Evolutionary conservation across 2,888 invertebrate genomes (phyloP).

Genomic region (Marronus borbonicus): DNA sequence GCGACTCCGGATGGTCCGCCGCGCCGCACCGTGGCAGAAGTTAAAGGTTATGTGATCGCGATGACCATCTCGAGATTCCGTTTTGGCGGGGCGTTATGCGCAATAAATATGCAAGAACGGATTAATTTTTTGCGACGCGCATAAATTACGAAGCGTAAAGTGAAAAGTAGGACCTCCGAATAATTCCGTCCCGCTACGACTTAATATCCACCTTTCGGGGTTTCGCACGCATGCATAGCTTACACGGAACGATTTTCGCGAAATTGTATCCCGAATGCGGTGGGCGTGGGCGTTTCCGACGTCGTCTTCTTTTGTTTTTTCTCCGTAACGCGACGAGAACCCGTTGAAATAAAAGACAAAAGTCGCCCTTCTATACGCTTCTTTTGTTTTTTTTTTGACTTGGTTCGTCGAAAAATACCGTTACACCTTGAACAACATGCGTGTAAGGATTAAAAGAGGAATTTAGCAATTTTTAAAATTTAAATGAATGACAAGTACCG

Average conservation of each 20-base stretch:
- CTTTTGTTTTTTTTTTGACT: too few relatives aligned
- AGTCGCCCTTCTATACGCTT: too few relatives aligned
- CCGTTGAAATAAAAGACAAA: too few relatives aligned
- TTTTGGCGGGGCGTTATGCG: conserved; percentile 43
- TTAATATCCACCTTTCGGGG: conserved; percentile 18
- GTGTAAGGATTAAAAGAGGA: too few relatives aligned
- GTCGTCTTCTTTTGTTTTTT: too few relatives aligned
- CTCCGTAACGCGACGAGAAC: too few relatives aligned
- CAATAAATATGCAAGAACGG: conserved; percentile 51
- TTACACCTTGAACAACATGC: too few relatives aligned
- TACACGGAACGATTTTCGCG: conserved; percentile 7
- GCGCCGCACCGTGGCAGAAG: conserved; percentile 20
- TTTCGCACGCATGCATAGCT: too few relatives aligned
- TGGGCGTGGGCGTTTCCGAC: conserved; percentile 18
- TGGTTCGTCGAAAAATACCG: too few relatives aligned
- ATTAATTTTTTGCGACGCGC: conserved; percentile 46
- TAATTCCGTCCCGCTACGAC: conserved; percentile 27
- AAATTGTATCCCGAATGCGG: conserved; percentile 19
- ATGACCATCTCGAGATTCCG: conserved; percentile 54
- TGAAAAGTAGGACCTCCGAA: conserved; percentile 48
- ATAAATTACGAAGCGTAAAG: conserved; percentile 49
- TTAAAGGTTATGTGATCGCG: conserved; percentile 57
- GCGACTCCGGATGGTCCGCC: neutral
- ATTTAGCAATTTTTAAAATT: too few relatives aligned
- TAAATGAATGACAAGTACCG: too few relatives aligned